Percentiles rank a stretch among this genome's conserved stretches.
phyloP scores from a whole-genome alignment of 2,888 invertebrate species.

The Bombylius major region DNA sequence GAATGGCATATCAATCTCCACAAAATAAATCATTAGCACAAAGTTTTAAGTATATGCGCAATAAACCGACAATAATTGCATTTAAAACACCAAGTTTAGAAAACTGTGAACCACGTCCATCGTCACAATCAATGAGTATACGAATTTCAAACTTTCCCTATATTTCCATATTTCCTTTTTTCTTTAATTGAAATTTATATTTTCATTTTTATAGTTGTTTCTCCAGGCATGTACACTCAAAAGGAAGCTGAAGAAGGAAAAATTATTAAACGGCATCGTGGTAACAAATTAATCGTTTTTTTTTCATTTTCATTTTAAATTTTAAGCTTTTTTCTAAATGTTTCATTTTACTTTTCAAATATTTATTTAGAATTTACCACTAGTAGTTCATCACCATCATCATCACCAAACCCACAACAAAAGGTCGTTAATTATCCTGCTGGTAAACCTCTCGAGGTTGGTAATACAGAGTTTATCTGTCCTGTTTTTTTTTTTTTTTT shows the following conservation, averaged over 20 bases:
- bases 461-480: constrained; percentile 13
- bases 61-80: constrained; percentile 78
- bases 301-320: background rate
- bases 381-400: constrained; percentile 27
- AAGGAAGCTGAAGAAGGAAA: constrained; percentile 51
- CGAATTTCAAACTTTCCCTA: too few species aligned
- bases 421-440: constrained; percentile 51
- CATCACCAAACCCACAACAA: constrained; percentile 37
- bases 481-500: too few species aligned
- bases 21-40: constrained; percentile 70
- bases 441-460: constrained; percentile 72
- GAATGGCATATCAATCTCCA: constrained; percentile 56
- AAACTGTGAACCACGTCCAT: constrained; percentile 46
- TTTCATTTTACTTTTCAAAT: too few species aligned
- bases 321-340: too few species aligned
- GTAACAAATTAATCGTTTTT: constrained; percentile 12
- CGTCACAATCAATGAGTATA: constrained; percentile 45
- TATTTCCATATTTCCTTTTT: background rate
- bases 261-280: constrained; percentile 26
- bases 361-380: too few species aligned
- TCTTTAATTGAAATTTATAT: constrained; percentile 1
- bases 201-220: constrained; percentile 14
- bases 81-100: constrained; percentile 74
- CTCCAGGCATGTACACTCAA: constrained; percentile 27
- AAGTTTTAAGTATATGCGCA: constrained; percentile 81